Base-by-base conservation (phyloP, 2,888 invertebrate species). In the Calliopum simillimum region DNA sequence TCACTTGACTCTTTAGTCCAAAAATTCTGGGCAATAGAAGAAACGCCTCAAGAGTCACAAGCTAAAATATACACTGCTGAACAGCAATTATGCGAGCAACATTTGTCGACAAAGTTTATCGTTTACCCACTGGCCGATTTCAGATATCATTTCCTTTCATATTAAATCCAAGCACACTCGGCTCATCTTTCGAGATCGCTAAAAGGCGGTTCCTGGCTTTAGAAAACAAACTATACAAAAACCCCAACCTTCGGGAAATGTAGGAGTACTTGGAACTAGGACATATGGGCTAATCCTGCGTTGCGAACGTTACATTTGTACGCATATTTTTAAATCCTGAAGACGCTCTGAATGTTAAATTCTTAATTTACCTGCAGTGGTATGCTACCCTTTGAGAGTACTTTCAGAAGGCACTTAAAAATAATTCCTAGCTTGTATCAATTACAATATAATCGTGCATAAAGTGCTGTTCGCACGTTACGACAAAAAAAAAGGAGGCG, bases 251-350 rank as follows among this genome's bases (percentile, higher is more conserved):
- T 16, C 68, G 51, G 47, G 47, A 55, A n/a, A 71, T 71, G 58
- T 73, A 68, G 21, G 73, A 75, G 19, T 75, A 73, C 41, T n/a
- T 68, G 23, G 13, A n/a, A 3, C 65, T 74, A 53, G 71, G 69
- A 1, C 74, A 76, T 33, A 74, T 73, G 71, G 43, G 14, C 43
- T 21, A 44, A 16, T n/a, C n/a, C n/a, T n/a, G n/a, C n/a, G n/a
- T n/a, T n/a, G n/a, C n/a, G n/a, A n/a, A n/a, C n/a, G n/a, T n/a
- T n/a, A n/a, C n/a, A n/a, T n/a, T n/a, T n/a, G n/a, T n/a, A n/a
- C n/a, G n/a, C n/a, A n/a, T n/a, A n/a, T n/a, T n/a, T n/a, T n/a
- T n/a, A n/a, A n/a, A n/a, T n/a, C n/a, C n/a, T n/a, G n/a, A n/a
- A n/a, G n/a, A n/a, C n/a, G n/a, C n/a, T n/a, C n/a, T n/a, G n/a